Base-by-base conservation (phyloP, 2,113 vertebrate genomes). In the Heterochromis multidens region DNA sequence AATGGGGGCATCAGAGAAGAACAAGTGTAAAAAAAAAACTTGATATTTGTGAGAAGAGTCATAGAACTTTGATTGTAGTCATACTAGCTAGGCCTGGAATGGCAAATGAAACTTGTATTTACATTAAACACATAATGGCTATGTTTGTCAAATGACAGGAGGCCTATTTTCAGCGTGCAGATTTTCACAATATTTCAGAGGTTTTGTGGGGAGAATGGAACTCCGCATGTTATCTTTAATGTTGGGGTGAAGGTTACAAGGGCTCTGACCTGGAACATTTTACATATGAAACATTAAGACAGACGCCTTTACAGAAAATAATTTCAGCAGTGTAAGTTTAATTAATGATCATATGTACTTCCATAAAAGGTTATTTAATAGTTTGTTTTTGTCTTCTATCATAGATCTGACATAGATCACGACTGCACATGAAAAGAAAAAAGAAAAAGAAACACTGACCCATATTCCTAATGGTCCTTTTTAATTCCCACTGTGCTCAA, bases 381-480 rank as follows among this genome's bases (percentile, higher is more conserved):
- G 63, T 1, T 72, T 72, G 12, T 17, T 29, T 70, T 70, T 40
- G 70, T 43, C 43, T 56, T 63, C 72, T 86, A 10, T 72, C 54
- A 54, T 67, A 79, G 76, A 90, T 94, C 80, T n/a, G n/a, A n/a
- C n/a, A n/a, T n/a, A 92, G 76, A 87, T 63, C n/a, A n/a, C n/a
- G 46, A 60, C 49, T 83, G 81, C 37, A 76, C 27, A 11, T 74
- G 49, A 46, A 65, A 8, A 37, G 4, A 40, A 70, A 2, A 46
- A 70, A 67, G 23, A 59, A 76, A 78, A 89, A 86, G 76, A 76
- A 92, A 87, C 89, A 80, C 83, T 90, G 90, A 89, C 87, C 79
- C 79, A 89, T 72, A 86, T 91, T 80, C 65, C 65, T 91, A 80
- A 91, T 87, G 86, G 86, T 43, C 16, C 40, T 84, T 80, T 70